Percentiles rank a stretch among this genome's conserved stretches.
phyloP scores from a whole-genome alignment of 2,888 invertebrate species.

The Clitarchus hookeri region DNA sequence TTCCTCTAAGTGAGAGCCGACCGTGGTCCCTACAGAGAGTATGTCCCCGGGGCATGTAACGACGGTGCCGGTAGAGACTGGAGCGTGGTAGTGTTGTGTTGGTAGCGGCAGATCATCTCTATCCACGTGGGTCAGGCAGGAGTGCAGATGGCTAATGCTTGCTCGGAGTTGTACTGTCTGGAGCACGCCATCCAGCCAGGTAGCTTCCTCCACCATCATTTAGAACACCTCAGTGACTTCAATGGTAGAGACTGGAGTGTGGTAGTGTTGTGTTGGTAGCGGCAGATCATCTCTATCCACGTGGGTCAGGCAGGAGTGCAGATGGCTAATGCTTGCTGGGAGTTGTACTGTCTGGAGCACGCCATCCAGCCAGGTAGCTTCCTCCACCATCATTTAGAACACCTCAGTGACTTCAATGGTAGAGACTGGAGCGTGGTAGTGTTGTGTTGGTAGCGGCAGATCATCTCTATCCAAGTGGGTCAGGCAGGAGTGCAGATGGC shows the following conservation, averaged over 20 bases:
- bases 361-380: conserved; percentile 78
- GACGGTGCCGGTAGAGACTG: too few species aligned
- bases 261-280: conserved; percentile 56
- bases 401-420: conserved; percentile 50
- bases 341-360: conserved; percentile 69
- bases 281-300: conserved; percentile 86
- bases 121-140: conserved; percentile 87
- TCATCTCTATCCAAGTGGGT: conserved; percentile 84
- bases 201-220: conserved; percentile 54
- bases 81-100: neutral
- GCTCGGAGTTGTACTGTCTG: conserved; percentile 57
- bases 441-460: conserved; percentile 69
- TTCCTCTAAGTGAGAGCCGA: too few species aligned
- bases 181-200: conserved; percentile 83
- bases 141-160: conserved; percentile 79
- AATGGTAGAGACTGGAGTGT: neutral
- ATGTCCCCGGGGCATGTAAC: too few species aligned
- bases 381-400: neutral
- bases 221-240: conserved; percentile 50
- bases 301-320: conserved; percentile 86
- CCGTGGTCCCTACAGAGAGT: too few species aligned
- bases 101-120: conserved; percentile 83
- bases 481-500: conserved; percentile 88
- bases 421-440: neutral
- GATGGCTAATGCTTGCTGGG: conserved; percentile 69